Evolutionary conservation across 2,888 invertebrate species (phyloP), one percentile per base, ranked within the genome.

Genomic region (Dorcus hopei): DNA sequence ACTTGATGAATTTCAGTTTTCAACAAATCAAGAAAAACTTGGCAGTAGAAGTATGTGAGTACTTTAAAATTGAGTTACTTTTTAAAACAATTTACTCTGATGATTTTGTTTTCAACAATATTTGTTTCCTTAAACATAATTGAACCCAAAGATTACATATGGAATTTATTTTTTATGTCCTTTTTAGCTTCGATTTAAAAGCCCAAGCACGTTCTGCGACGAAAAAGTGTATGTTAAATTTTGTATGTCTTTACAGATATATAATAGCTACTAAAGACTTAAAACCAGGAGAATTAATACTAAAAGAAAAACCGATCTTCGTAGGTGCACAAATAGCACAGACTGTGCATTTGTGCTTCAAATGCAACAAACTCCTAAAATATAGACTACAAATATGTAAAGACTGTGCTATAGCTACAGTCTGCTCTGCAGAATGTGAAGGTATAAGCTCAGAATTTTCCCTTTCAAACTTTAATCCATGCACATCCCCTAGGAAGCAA

Each of bases 261-360:
- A 73, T 88, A 33, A 77, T 85, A 0, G 86, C 88, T 0, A 77
- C 81, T 0, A 75, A 83, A 49, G 84, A 87, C 70, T 69, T 89
- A 8, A 66, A 71, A 3, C 78, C 82, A 2, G 87, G 85, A 0
- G 85, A 86, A 57, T 53, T 82, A 53, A 80, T 89, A 0, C 72
- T 88, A 19, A 79, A 80, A 1, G 88, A 88, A 65, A 59, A 75
- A 9, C 87, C 88, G 0, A 69, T 86, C 7, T 81, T 86, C 38
- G 83, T 86, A 69, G 88, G 85, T 0, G 87, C 88, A 0, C 80
- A 82, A 23, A 83, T 85, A 42, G 26, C 26, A 0, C 83, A 85
- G 23, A 67, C 70, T 6, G 83, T 86, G 72, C 82, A 88, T 0
- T 58, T 72, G 26, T 91, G 91, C 66, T 86, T 91, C 1, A 89